Evolutionary conservation across 2,113 vertebrate species (phyloP).

Genomic region (Abramis brama): DNA sequence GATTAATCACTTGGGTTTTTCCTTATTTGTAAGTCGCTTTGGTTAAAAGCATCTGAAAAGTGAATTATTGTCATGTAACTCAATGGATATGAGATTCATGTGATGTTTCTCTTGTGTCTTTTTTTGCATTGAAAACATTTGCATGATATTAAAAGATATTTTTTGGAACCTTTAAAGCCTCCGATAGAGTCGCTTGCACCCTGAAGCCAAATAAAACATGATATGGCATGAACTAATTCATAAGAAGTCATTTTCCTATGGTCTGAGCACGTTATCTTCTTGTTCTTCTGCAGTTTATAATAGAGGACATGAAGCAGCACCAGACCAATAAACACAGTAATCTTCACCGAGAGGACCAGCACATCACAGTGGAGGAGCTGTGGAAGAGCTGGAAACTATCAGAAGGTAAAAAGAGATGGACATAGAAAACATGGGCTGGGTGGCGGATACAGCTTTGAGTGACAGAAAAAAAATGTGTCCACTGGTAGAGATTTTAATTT

Average conservation of each 20-base stretch:
- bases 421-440: neutral
- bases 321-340: slow-evolving; percentile 96
- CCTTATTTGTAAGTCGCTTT: neutral
- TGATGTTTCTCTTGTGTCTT: neutral
- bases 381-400: slow-evolving; percentile 96
- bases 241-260: slow-evolving; percentile 14
- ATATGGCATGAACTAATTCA: neutral
- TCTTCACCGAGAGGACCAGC: slow-evolving; percentile 95
- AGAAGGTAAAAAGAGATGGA: slow-evolving; percentile 79
- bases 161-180: neutral
- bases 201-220: neutral
- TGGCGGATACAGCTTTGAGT: neutral
- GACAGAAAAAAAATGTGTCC: neutral
- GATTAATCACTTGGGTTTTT: neutral
- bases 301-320: slow-evolving; percentile 97
- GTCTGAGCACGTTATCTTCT: neutral
- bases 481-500: neutral
- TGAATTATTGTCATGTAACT: neutral
- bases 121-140: slow-evolving; percentile 10
- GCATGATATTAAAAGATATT: neutral
- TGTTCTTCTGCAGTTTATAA: slow-evolving; percentile 84
- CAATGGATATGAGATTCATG: neutral
- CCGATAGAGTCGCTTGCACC: neutral
- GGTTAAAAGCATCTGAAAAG: neutral
- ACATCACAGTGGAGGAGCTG: slow-evolving; percentile 96